phyloP scores from a whole-genome alignment of 2,113 vertebrate genomes.

The Calyptomena viridis region DNA sequence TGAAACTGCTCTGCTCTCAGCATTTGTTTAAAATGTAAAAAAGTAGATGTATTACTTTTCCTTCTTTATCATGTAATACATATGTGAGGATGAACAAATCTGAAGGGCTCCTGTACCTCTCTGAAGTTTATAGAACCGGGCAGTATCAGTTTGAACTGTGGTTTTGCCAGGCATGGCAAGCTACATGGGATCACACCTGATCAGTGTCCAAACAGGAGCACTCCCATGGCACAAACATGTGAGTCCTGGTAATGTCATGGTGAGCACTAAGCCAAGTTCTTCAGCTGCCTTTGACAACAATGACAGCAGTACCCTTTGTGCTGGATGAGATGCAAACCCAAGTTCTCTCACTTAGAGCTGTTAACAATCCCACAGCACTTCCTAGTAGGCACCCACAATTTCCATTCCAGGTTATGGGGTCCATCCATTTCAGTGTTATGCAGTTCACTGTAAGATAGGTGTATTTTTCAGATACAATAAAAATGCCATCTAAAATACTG shows the following conservation, averaged over 20 bases:
- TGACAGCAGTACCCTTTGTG: background rate
- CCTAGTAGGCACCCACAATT: background rate
- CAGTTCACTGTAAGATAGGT: background rate
- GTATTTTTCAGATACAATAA: background rate
- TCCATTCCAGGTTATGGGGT: background rate
- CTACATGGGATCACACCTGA: accelerated
- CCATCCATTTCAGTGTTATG: background rate
- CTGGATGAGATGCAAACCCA: background rate
- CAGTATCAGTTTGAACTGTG: background rate
- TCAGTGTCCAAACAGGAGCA: accelerated
- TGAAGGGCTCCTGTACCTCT: background rate
- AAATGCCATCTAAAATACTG: background rate
- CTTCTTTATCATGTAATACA: background rate
- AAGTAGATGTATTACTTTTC: background rate
- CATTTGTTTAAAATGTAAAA: no score
- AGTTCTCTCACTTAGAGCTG: background rate
- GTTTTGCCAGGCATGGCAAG: background rate
- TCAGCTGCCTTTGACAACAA: background rate
- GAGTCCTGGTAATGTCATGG: background rate
- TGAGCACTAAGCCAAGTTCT: background rate
- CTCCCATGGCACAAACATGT: accelerated
- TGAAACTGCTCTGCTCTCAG: background rate
- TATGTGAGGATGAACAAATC: background rate
- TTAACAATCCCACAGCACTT: background rate
- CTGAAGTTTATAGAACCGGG: background rate